Conservation (phyloP, 92 coral and sea anemone genomes). For the Parazoanthus darwini region DNA sequence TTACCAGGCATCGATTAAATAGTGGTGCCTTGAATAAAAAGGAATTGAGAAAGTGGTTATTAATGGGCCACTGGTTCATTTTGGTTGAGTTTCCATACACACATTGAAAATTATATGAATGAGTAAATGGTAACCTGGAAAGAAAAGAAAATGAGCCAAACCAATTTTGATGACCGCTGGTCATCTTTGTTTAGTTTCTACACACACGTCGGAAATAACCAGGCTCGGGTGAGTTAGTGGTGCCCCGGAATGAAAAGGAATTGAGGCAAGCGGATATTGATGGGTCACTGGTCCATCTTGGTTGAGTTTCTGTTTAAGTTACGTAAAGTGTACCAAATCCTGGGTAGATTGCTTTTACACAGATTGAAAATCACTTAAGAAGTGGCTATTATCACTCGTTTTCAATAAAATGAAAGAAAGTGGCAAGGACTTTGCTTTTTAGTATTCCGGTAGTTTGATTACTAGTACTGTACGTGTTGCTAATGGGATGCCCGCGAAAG, state of each 20-base stretch:
- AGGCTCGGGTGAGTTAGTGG: neutral
- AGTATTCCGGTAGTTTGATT: no score
- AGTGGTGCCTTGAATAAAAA: neutral
- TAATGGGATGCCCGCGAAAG: no score
- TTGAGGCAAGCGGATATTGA: slow-evolving; percentile 93
- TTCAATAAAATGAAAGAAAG: no score
- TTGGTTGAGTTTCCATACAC: slow-evolving; percentile 57
- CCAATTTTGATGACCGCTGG: slow-evolving; percentile 85
- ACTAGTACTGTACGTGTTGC: no score
- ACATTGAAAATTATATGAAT: neutral
- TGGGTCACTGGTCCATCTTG: slow-evolving; percentile 91
- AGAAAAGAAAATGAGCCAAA: slow-evolving; percentile 51
- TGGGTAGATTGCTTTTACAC: neutral
- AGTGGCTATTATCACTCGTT: no score
- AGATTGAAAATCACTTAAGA: no score
- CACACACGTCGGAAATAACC: neutral
- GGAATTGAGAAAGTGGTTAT: slow-evolving; percentile 78
- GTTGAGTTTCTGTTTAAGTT: slow-evolving; percentile 43
- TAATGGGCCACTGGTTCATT: slow-evolving; percentile 91
- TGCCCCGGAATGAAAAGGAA: slow-evolving; percentile 36
- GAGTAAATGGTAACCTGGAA: neutral
- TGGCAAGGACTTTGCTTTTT: no score
- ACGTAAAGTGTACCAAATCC: no score
- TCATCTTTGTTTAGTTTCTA: slow-evolving; percentile 79
- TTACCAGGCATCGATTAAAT: neutral